phyloP scores from a whole-genome alignment of 2,888 invertebrate species.

The Chalcosyrphus nemorum region DNA sequence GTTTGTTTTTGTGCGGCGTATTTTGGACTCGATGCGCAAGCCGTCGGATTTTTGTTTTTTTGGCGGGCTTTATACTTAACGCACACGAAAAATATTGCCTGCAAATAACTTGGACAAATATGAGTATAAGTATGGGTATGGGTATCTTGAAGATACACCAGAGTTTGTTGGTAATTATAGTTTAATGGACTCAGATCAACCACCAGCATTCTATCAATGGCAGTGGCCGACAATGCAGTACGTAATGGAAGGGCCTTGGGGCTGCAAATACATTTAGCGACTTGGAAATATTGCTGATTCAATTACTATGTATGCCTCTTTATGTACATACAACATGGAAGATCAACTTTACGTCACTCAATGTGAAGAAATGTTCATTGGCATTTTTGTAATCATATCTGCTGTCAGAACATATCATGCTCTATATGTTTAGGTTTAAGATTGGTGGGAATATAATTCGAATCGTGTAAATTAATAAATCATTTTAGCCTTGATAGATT shows the following conservation, averaged over 20 bases:
- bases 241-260: neutral
- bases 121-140: neutral
- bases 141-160: neutral
- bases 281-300: neutral
- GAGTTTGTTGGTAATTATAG: slow-evolving; percentile 19
- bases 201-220: neutral
- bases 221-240: neutral
- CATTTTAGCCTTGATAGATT: too few relatives aligned
- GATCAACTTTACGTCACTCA: too few relatives aligned
- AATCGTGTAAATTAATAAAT: too few relatives aligned
- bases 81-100: slow-evolving; percentile 2
- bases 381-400: too few relatives aligned
- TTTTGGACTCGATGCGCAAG: neutral
- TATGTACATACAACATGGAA: too few relatives aligned
- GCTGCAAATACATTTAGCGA: neutral
- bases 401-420: too few relatives aligned
- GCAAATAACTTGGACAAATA: slow-evolving; percentile 16
- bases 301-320: neutral
- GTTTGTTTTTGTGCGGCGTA: slow-evolving; percentile 10
- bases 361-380: too few relatives aligned
- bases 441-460: too few relatives aligned
- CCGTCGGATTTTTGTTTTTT: slow-evolving; percentile 18
- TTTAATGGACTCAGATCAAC: neutral
- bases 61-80: slow-evolving; percentile 25
- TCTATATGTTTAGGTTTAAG: too few relatives aligned